Evolutionary conservation across 2,797 vertebrate genomes (phyloP), one percentile per base, ranked within the genome.

Genomic region (Pampus argenteus): DNA sequence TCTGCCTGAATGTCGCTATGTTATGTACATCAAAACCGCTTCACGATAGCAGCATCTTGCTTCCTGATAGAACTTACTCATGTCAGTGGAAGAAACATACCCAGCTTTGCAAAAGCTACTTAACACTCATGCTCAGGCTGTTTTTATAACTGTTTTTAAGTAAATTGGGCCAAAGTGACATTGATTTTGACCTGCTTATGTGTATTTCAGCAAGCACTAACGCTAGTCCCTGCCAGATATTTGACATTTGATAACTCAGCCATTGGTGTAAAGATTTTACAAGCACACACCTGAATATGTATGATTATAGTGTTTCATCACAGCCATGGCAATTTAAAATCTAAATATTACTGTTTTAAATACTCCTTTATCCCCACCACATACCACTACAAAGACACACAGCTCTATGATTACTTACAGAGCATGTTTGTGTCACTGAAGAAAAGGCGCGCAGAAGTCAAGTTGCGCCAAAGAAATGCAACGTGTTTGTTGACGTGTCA

Each of bases 271-370:
- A 57, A 26, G 47, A 66, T 72, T 66, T 74, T n/a, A n/a, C n/a
- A n/a, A n/a, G n/a, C 22, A 54, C 65, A 66, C 45, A 72, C 60
- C 31, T 23, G 10, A 82, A 66, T 63, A 77, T 76, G 17, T 29
- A 42, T 29, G 44, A 74, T 47, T 52, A 69, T 60, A 76, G 62
- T n/a, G 59, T 54, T 64, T 63, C 25, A 44, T 59, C 34, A 42
- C 42, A 62, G 66, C 51, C 77, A 26, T 18, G 38, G 56, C 70
- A 74, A 61, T 78, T 78, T 68, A 54, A 78, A 75, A 69, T 66
- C 58, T 47, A 71, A 85, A 86, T 45, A 65, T 49, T 66, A 68
- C 54, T n/a, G n/a, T n/a, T n/a, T n/a, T n/a, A n/a, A n/a, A n/a
- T n/a, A n/a, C 62, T 78, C 52, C 62, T 55, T 68, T 54, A 48